A percentile compares a stretch with the other conserved stretches of the same genome.
phyloP scores from a whole-genome alignment of 2,888 invertebrate genomes.

The Stenodera caucasica region DNA sequence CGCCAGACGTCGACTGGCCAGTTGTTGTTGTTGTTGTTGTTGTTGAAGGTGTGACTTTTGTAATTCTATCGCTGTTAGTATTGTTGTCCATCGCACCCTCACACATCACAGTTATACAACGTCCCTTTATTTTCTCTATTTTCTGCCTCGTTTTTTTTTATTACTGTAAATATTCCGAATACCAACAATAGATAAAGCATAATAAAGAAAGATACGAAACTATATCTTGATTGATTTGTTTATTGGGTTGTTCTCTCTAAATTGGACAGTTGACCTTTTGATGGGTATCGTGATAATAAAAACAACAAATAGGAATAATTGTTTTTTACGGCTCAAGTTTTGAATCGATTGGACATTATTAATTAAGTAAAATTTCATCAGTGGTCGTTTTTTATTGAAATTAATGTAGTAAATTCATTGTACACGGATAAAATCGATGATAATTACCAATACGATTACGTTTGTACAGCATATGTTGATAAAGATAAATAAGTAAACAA shows the following conservation, averaged over 20 bases:
- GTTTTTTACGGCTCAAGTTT: not conserved
- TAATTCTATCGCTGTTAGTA: not conserved
- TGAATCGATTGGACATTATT: not conserved
- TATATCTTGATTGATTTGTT: not conserved
- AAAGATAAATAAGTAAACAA: constrained; percentile 19
- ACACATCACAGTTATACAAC: constrained; percentile 29
- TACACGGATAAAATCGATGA: constrained; percentile 19
- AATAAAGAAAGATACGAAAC: too few relatives aligned
- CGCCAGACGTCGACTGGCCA: not conserved
- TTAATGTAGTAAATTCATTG: too few relatives aligned
- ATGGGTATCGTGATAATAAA: too few relatives aligned
- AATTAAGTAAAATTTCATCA: not conserved
- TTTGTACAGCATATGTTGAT: constrained; percentile 26
- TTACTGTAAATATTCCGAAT: not conserved
- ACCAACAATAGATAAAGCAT: not conserved
- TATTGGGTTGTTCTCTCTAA: not conserved
- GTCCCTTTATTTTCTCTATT: not conserved
- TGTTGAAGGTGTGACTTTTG: constrained; percentile 19
- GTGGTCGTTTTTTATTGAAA: not conserved
- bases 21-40: not conserved
- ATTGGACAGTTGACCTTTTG: not conserved
- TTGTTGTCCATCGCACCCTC: constrained; percentile 35
- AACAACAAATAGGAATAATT: too few relatives aligned
- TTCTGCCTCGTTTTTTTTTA: not conserved
- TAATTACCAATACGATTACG: constrained; percentile 20